These are phyloP conservation scores for Conger conger DNA, from an alignment of 2,113 vertebrate genomes.

Conservation along the genomic window DNA sequence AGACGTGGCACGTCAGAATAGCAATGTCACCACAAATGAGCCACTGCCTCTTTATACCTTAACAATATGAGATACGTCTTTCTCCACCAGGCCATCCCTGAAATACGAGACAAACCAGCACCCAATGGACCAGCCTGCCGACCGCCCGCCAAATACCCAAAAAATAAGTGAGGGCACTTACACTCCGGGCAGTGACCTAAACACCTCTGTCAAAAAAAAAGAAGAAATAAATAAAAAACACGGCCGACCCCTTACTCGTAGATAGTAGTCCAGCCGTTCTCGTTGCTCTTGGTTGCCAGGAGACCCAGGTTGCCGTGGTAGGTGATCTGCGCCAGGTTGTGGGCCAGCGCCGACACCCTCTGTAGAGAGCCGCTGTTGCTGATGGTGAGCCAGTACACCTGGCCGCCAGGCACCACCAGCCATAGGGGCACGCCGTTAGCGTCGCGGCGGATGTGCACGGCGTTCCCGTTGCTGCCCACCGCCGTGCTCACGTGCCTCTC, in stretches of 20 bases:
- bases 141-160: no score
- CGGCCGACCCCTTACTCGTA: constrained; percentile 82
- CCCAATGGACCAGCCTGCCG: no score
- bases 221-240: constrained; percentile 16
- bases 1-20: no score
- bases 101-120: no score
- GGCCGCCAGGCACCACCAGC: constrained; percentile 87
- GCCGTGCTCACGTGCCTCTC: constrained; percentile 80
- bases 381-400: constrained; percentile 92
- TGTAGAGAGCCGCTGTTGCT: constrained; percentile 90
- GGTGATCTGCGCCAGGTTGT: constrained; percentile 91
- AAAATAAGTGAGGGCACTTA: background rate
- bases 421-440: constrained; percentile 87
- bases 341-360: constrained; percentile 90
- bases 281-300: constrained; percentile 92
- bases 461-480: constrained; percentile 76
- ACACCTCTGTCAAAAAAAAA: background rate
- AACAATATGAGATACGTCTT: no score
- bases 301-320: constrained; percentile 92
- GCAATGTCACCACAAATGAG: no score
- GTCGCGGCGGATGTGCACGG: constrained; percentile 85
- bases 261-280: constrained; percentile 95
- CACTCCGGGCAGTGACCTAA: background rate
- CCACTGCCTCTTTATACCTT: no score
- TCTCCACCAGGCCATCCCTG: no score